Conservation (phyloP, 2,888 invertebrate genomes). For the Andrena flavipes region DNA sequence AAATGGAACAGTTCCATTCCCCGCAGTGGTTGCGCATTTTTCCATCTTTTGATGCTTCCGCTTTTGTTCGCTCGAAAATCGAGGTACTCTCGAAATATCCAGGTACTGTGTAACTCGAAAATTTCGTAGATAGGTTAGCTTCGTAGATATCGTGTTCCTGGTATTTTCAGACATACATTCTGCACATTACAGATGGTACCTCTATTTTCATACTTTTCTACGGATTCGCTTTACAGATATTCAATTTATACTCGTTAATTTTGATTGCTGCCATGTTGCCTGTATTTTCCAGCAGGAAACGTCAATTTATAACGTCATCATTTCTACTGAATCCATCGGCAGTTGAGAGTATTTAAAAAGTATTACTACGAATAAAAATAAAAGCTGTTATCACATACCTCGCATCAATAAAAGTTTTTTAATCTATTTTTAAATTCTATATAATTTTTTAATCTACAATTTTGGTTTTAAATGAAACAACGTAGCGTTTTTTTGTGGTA, state of each 20-base stretch:
- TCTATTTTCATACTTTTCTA: neutral
- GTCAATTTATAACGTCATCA: too few relatives aligned
- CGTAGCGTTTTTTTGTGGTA: too few relatives aligned
- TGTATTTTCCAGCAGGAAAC: too few relatives aligned
- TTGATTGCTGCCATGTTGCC: too few relatives aligned
- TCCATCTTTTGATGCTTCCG: slow-evolving; percentile 47
- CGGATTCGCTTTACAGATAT: neutral
- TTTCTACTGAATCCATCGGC: too few relatives aligned
- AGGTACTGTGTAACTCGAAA: slow-evolving; percentile 16
- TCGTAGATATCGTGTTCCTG: slow-evolving; percentile 19
- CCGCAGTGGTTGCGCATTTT: slow-evolving; percentile 32
- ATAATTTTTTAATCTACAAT: too few relatives aligned
- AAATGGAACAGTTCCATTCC: slow-evolving; percentile 44
- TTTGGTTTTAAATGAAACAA: too few relatives aligned
- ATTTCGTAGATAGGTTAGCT: slow-evolving; percentile 27
- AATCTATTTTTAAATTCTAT: too few relatives aligned
- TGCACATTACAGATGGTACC: neutral
- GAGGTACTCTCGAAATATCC: slow-evolving; percentile 41
- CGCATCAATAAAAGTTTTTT: too few relatives aligned
- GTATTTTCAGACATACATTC: neutral
- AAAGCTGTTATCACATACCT: too few relatives aligned
- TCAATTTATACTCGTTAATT: neutral
- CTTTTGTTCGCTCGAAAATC: slow-evolving; percentile 42
- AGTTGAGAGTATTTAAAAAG: too few relatives aligned
- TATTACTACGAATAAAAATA: too few relatives aligned